phyloP scores from a whole-genome alignment of 1,140 invertebrate species.

The Drusus annulatus region DNA sequence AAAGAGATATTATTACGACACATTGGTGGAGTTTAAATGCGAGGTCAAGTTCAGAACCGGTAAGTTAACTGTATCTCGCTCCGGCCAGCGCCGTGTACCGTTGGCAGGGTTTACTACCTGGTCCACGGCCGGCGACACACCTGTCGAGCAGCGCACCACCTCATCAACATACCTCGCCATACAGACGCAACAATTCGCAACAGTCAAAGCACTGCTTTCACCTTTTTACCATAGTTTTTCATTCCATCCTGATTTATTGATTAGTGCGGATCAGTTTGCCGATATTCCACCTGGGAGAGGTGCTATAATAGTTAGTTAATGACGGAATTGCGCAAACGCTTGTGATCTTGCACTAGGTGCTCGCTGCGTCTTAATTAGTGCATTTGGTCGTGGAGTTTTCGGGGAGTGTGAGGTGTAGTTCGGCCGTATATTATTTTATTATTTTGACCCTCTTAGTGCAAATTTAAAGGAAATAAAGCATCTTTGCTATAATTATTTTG shows the following conservation, averaged over 20 bases:
- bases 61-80: constrained; percentile 33
- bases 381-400: no score
- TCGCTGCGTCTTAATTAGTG: no score
- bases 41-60: constrained; percentile 38
- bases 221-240: background rate
- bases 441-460: no score
- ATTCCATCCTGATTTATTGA: background rate
- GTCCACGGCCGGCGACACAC: background rate
- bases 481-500: no score
- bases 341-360: background rate
- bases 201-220: no score
- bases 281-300: constrained; percentile 22
- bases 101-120: constrained; percentile 1
- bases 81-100: constrained; percentile 12
- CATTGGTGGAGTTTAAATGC: constrained; percentile 35
- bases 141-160: background rate
- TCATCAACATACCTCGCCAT: background rate
- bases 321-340: background rate
- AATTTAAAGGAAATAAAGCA: no score
- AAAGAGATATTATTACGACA: constrained; percentile 38
- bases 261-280: background rate
- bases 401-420: no score
- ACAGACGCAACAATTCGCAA: background rate
- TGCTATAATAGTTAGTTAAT: constrained; percentile 25
- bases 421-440: no score